phyloP scores from a whole-genome alignment of 2,888 invertebrate genomes.

The Synanthedon myopaeformis region DNA sequence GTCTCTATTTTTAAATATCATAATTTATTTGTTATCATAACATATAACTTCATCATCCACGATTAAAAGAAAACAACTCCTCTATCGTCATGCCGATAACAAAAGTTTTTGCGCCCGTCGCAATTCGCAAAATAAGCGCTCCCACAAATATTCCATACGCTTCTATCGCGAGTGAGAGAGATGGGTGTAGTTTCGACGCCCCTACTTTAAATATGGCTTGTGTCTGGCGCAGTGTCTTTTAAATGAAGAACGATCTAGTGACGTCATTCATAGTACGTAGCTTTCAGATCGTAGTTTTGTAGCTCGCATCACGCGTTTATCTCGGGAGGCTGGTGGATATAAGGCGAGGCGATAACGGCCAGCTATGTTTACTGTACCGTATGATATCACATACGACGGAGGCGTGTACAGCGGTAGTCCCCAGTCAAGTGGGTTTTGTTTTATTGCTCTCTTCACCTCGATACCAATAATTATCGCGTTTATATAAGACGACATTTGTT shows the following conservation, averaged over 20 bases:
- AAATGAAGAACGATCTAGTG: slow-evolving; percentile 36
- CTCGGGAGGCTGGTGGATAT: slow-evolving; percentile 48
- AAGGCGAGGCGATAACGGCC: slow-evolving; percentile 59
- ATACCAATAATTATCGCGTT: slow-evolving; percentile 19
- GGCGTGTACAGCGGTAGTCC: slow-evolving; percentile 30
- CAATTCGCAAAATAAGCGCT: slow-evolving; percentile 64
- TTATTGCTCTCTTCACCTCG: slow-evolving; percentile 30
- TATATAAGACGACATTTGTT: slow-evolving; percentile 8
- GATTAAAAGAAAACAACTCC: slow-evolving; percentile 15
- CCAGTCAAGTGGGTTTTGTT: slow-evolving; percentile 23
- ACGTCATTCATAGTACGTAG: slow-evolving; percentile 71
- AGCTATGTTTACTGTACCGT: slow-evolving; percentile 44
- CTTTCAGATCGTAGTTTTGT: slow-evolving; percentile 63
- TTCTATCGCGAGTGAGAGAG: slow-evolving; percentile 60
- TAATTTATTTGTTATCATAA: slow-evolving; percentile 5
- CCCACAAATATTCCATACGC: slow-evolving; percentile 65
- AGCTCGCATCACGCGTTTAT: slow-evolving; percentile 57
- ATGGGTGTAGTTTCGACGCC: slow-evolving; percentile 36
- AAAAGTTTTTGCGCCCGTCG: slow-evolving; percentile 45
- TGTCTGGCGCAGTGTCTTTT: slow-evolving; percentile 54
- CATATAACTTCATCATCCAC: slow-evolving; percentile 3
- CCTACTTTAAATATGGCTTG: slow-evolving; percentile 35
- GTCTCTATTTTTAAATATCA: background rate
- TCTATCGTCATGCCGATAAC: slow-evolving; percentile 29
- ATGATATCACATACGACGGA: slow-evolving; percentile 54